Percentiles rank a stretch among this genome's conserved stretches.
Evolutionary conservation across 2,797 vertebrate species (phyloP).

Genomic region (Hephaestus fuliginosus): DNA sequence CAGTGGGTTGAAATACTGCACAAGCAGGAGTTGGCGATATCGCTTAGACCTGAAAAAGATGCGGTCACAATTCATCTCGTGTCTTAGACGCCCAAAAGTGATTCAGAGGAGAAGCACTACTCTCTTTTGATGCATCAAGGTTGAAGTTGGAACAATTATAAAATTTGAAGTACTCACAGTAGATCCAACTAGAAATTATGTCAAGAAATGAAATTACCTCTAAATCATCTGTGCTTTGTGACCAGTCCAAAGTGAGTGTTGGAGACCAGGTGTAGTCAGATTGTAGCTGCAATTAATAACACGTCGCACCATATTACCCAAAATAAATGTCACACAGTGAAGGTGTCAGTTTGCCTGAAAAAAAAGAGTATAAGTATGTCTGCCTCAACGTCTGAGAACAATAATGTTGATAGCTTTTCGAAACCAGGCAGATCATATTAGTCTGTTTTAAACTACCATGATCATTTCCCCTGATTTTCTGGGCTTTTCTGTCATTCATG

Average conservation of each 20-base stretch:
- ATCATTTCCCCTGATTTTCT: background rate
- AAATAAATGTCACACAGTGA: too few species aligned
- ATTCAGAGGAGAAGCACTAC: background rate
- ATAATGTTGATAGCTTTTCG: too few species aligned
- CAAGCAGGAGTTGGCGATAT: background rate
- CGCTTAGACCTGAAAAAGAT: background rate
- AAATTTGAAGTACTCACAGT: too few species aligned
- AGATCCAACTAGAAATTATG: background rate
- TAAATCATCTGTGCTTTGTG: background rate
- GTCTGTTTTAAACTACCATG: too few species aligned
- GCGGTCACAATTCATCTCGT: background rate
- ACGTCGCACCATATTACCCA: too few species aligned
- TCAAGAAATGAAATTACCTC: background rate
- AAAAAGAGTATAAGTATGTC: too few species aligned
- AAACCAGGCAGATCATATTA: too few species aligned
- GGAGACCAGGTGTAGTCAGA: background rate
- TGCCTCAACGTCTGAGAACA: too few species aligned
- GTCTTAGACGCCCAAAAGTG: background rate
- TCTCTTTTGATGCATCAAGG: background rate
- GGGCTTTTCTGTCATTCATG: background rate
- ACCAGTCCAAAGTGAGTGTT: too few species aligned
- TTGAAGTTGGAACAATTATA: background rate
- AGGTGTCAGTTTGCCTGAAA: too few species aligned
- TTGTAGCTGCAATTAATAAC: background rate
- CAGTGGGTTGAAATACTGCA: background rate